A percentile compares a stretch with the other conserved stretches of the same genome.
Conservation (phyloP, 1,140 invertebrate genomes). For the Probaryconus sp. region DNA sequence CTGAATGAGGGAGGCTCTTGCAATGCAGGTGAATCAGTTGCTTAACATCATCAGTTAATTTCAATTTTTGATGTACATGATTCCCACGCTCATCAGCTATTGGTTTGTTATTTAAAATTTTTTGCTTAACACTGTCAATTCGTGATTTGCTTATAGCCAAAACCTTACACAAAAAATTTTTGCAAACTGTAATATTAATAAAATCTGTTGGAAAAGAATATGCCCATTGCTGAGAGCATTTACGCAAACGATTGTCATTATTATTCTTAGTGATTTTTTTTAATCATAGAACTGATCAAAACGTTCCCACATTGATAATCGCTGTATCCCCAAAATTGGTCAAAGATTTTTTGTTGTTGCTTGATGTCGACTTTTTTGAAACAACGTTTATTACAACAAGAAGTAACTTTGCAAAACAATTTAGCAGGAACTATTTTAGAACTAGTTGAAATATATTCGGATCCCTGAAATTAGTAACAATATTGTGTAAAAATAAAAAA, state of each 20-base stretch:
- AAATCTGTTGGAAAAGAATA: slow-evolving; percentile 15
- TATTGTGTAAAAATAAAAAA: too few relatives aligned
- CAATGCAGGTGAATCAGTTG: slow-evolving; percentile 24
- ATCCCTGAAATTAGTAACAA: slow-evolving; percentile 7
- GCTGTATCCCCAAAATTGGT: background rate
- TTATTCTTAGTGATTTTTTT: slow-evolving; percentile 7
- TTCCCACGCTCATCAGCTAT: slow-evolving; percentile 13
- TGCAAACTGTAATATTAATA: slow-evolving; percentile 9
- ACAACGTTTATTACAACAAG: slow-evolving; percentile 2
- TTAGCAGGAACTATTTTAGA: slow-evolving; percentile 3
- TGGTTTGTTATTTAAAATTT: slow-evolving; percentile 2
- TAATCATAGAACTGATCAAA: slow-evolving; percentile 2
- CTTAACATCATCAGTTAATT: slow-evolving; percentile 34
- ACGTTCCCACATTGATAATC: slow-evolving; percentile 16
- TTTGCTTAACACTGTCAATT: slow-evolving; percentile 5
- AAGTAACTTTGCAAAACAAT: slow-evolving; percentile 5
- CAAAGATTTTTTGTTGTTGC: slow-evolving; percentile 4
- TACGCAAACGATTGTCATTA: background rate
- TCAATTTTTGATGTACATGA: slow-evolving; percentile 9
- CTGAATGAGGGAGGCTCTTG: slow-evolving; percentile 18
- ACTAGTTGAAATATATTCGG: slow-evolving; percentile 8
- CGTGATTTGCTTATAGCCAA: background rate
- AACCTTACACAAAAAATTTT: slow-evolving; percentile 9
- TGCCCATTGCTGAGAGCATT: slow-evolving; percentile 4
- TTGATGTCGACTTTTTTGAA: slow-evolving; percentile 7